Evolutionary conservation across 2,888 invertebrate species (phyloP).

Genomic region (Drosophila nr. fundita): DNA sequence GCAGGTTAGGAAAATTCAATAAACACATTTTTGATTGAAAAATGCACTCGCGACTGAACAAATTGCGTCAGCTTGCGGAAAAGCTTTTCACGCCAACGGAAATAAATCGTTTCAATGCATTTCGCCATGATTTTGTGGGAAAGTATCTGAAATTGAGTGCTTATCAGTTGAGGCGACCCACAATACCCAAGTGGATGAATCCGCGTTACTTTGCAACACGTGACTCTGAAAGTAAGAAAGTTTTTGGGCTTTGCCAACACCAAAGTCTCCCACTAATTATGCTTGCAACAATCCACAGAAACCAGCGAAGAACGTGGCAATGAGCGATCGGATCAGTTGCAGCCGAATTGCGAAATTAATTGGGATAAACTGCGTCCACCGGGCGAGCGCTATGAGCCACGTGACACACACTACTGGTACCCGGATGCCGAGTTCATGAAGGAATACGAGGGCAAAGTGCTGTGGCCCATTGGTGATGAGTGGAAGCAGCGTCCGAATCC

Average conservation of each 20-base stretch:
- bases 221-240: conserved; percentile 34
- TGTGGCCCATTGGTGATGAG: conserved; percentile 86
- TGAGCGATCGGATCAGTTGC: conserved; percentile 3
- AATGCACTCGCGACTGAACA: conserved; percentile 37
- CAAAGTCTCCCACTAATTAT: rapidly evolving
- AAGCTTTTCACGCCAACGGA: conserved; percentile 64
- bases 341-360: conserved; percentile 19
- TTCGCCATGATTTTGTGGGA: conserved; percentile 29
- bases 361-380: conserved; percentile 28
- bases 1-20: neutral
- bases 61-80: conserved; percentile 53
- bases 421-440: conserved; percentile 88
- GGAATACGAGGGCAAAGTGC: conserved; percentile 86
- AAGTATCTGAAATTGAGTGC: conserved; percentile 41
- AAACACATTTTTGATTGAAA: neutral
- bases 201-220: conserved; percentile 37
- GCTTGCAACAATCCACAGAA: conserved; percentile 1
- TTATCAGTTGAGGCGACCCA: conserved; percentile 31
- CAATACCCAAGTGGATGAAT: conserved; percentile 37
- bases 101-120: conserved; percentile 54
- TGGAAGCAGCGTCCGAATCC: conserved; percentile 77
- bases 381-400: conserved; percentile 38
- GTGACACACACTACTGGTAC: conserved; percentile 85
- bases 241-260: neutral
- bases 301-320: conserved; percentile 14